These are phyloP conservation scores for Terrapene triunguis DNA, from an alignment of 2,113 vertebrate species.

Conservation along the genomic window DNA sequence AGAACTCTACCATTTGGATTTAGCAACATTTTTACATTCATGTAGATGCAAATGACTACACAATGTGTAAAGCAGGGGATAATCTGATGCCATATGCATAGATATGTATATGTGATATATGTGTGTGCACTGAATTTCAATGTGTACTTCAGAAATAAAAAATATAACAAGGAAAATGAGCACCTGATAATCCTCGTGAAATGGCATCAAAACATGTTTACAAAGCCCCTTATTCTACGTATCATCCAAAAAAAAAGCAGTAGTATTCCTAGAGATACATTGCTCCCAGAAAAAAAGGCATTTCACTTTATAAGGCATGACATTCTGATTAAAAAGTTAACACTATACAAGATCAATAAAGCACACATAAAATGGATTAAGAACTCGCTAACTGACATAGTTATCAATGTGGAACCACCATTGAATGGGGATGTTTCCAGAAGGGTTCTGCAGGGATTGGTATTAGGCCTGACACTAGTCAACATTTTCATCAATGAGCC, in stretches of 20 bases:
- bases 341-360: too few species aligned
- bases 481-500: too few species aligned
- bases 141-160: neutral
- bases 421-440: too few species aligned
- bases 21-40: neutral
- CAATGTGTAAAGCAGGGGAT: neutral
- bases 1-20: neutral
- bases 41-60: neutral
- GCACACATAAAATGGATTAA: too few species aligned
- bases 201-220: neutral
- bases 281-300: neutral
- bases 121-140: neutral
- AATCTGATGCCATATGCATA: accelerated
- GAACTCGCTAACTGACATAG: too few species aligned
- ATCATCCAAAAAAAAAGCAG: neutral
- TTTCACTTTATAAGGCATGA: too few species aligned
- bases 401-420: too few species aligned
- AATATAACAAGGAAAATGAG: neutral
- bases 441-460: too few species aligned
- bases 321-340: too few species aligned
- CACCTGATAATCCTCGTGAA: neutral
- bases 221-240: neutral
- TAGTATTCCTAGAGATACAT: neutral
- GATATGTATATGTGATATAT: neutral
- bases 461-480: too few species aligned